Evolutionary conservation across 2,113 vertebrate species (phyloP).

Genomic region (Campylorhamphus procurvoides): DNA sequence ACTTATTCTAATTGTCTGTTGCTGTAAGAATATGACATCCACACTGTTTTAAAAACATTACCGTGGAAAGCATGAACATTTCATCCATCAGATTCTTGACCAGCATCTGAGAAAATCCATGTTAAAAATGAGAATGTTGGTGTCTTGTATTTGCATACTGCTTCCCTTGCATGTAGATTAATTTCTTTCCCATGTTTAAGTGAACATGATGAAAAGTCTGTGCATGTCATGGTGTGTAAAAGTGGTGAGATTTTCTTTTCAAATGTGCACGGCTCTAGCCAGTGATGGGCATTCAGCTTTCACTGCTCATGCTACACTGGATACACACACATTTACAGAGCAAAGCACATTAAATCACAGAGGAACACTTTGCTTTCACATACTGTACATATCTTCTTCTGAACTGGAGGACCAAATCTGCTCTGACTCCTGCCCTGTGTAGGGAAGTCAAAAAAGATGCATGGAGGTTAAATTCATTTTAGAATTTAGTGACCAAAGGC

Average conservation of each 20-base stretch:
- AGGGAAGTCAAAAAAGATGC: slow-evolving; percentile 13
- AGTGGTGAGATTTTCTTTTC: not conserved
- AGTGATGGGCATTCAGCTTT: not conserved
- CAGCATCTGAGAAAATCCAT: not conserved
- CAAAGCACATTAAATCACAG: not conserved
- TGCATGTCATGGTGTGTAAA: not conserved
- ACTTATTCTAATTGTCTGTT: not conserved
- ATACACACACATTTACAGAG: not conserved
- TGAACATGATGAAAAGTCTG: not conserved
- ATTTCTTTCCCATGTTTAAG: not conserved
- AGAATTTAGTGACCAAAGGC: slow-evolving; percentile 33
- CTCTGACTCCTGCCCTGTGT: not conserved
- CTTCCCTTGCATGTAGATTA: not conserved
- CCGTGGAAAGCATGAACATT: not conserved
- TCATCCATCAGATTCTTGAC: not conserved
- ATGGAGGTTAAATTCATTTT: slow-evolving; percentile 7
- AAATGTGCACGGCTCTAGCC: not conserved
- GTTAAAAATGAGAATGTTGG: not conserved
- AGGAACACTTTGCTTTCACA: slow-evolving; percentile 13
- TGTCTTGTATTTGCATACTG: not conserved
- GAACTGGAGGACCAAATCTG: not conserved
- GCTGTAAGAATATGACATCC: not conserved
- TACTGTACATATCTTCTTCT: not conserved
- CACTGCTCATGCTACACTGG: rapidly evolving
- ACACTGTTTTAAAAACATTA: not conserved